Conservation (phyloP, 2,797 vertebrate genomes). For the Podarcis siculus region DNA sequence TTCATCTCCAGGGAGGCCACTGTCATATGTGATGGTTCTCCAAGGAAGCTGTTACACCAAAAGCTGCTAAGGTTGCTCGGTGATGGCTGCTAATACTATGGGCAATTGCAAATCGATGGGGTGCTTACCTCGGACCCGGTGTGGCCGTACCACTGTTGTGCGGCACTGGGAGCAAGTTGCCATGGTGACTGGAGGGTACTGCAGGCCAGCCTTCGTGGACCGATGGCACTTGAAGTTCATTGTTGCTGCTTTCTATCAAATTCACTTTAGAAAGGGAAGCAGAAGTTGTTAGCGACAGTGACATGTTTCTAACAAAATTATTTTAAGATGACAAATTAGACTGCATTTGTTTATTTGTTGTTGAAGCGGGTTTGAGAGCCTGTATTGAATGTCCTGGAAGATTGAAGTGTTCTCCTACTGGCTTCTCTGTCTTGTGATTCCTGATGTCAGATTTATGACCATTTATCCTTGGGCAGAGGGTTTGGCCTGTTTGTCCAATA, state of each 20-base stretch:
- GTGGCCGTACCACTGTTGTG: slow-evolving; percentile 75
- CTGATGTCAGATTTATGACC: no score
- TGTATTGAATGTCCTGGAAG: no score
- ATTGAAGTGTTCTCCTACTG: no score
- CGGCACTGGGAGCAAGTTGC: slow-evolving; percentile 79
- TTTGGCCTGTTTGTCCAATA: no score
- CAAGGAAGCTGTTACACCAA: neutral
- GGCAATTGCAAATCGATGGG: neutral
- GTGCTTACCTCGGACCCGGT: slow-evolving; percentile 76
- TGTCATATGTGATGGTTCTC: neutral
- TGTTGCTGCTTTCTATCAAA: slow-evolving; percentile 79
- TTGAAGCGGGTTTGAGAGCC: no score
- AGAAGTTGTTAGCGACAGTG: slow-evolving; percentile 40
- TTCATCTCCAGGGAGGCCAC: neutral
- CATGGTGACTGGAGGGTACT: slow-evolving; percentile 78
- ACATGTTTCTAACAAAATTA: neutral
- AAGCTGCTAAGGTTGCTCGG: neutral
- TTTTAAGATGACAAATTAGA: neutral
- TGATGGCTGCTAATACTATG: neutral
- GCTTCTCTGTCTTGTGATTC: no score
- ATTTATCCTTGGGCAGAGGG: no score
- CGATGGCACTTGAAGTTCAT: slow-evolving; percentile 82
- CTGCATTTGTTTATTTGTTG: no score
- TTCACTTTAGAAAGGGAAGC: slow-evolving; percentile 72
- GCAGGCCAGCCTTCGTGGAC: slow-evolving; percentile 86